Evolutionary conservation across 2,113 vertebrate genomes (phyloP).

Genomic region (Paratilapia polleni): DNA sequence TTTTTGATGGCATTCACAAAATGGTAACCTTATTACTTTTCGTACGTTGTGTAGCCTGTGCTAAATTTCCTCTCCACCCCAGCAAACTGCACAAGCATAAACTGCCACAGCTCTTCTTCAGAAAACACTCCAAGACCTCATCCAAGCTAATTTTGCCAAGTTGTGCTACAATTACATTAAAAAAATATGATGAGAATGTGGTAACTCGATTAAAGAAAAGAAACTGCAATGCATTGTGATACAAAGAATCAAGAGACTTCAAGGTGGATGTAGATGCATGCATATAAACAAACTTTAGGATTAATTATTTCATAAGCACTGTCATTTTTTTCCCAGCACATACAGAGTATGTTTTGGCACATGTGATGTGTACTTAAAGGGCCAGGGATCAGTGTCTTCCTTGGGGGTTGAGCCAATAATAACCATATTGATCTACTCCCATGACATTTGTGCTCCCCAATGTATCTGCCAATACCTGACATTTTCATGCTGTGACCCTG

Average conservation of each 20-base stretch:
- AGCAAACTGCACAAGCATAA: not conserved
- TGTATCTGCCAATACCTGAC: constrained; percentile 63
- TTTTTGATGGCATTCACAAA: not conserved
- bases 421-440: constrained; percentile 66
- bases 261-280: not conserved
- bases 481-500: constrained; percentile 60
- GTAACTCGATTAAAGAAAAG: not conserved
- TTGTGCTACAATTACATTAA: not conserved
- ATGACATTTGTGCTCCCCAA: constrained; percentile 66
- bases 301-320: not conserved
- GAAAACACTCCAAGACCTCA: not conserved
- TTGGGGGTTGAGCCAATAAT: constrained; percentile 50
- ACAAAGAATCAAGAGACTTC: not conserved
- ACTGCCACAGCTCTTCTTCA: not conserved
- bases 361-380: constrained; percentile 23
- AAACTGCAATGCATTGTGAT: not conserved
- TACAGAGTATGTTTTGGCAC: not conserved
- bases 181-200: not conserved
- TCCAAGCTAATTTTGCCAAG: not conserved
- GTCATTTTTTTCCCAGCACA: not conserved
- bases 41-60: not conserved
- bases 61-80: not conserved
- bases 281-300: not conserved
- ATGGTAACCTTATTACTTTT: not conserved
- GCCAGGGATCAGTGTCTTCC: constrained; percentile 33